These are phyloP conservation scores for Himalopsyche phryganea DNA, from an alignment of 1,140 invertebrate genomes.

Conservation along the genomic window DNA sequence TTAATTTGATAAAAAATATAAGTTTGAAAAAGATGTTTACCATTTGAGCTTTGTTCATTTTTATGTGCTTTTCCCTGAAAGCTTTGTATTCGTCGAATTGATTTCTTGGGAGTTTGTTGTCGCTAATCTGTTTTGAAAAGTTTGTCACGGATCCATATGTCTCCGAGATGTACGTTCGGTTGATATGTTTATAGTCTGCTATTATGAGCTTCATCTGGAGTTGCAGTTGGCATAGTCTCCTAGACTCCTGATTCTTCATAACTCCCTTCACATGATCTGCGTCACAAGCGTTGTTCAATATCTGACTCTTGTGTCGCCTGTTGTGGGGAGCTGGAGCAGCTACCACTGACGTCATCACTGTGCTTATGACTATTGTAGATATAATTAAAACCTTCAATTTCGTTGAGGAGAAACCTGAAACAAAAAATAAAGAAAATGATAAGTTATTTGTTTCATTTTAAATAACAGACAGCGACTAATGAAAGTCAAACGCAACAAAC, in stretches of 20 bases:
- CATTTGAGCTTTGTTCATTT: slow-evolving; percentile 1
- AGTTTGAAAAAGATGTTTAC: slow-evolving; percentile 12
- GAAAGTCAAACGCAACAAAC: too few species aligned
- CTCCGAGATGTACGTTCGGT: background rate
- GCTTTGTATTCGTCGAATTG: background rate
- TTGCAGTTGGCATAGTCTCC: background rate
- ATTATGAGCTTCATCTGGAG: background rate
- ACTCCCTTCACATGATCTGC: background rate
- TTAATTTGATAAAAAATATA: too few species aligned
- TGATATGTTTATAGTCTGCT: background rate
- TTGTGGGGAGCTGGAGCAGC: background rate
- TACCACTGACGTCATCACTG: slow-evolving; percentile 9
- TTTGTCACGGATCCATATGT: slow-evolving; percentile 2
- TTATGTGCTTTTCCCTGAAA: background rate
- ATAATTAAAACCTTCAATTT: too few species aligned
- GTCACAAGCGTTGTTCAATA: background rate
- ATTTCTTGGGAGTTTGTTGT: background rate
- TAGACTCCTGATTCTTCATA: too few species aligned
- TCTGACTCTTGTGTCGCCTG: background rate
- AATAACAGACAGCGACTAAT: too few species aligned
- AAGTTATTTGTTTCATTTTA: too few species aligned
- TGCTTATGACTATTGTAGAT: too few species aligned
- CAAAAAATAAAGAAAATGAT: too few species aligned
- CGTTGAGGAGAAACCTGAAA: too few species aligned
- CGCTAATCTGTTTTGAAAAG: slow-evolving; percentile 6